phyloP scores from a whole-genome alignment of 2,797 vertebrate genomes.

The Mus caroli region DNA sequence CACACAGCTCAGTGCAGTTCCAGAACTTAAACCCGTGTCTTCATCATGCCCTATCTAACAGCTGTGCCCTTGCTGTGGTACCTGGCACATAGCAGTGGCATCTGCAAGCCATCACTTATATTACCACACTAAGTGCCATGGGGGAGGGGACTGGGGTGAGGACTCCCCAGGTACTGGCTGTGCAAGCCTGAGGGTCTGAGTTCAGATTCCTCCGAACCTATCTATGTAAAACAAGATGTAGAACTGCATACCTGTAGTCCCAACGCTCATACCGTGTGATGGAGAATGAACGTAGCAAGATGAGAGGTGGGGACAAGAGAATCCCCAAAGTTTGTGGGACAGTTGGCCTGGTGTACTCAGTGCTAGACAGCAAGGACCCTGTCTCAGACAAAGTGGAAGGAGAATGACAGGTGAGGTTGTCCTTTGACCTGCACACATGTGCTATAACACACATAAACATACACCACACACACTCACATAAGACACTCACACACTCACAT shows the following conservation, averaged over 20 bases:
- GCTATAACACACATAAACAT: neutral
- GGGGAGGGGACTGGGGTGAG: no score
- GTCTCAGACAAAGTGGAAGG: neutral
- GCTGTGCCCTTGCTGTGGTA: neutral
- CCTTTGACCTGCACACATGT: neutral
- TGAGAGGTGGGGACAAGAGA: neutral
- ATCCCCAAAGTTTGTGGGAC: neutral
- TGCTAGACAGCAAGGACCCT: neutral
- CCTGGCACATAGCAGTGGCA: neutral
- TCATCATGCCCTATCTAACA: neutral
- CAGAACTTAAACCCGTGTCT: neutral
- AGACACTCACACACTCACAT: neutral
- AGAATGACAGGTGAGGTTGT: neutral
- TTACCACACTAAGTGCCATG: fast-evolving
- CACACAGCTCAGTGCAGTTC: neutral
- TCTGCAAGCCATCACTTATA: neutral
- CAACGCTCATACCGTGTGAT: no score
- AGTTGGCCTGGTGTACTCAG: neutral
- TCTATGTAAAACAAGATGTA: neutral
- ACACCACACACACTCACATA: neutral
- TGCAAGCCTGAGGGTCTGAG: neutral
- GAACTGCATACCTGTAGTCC: neutral
- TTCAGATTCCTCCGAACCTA: neutral
- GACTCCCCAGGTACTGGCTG: neutral
- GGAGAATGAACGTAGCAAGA: neutral